A percentile compares a stretch with the other conserved stretches of the same genome.
Conservation (phyloP, 2,888 invertebrate species). For the Rhagonycha lutea region DNA sequence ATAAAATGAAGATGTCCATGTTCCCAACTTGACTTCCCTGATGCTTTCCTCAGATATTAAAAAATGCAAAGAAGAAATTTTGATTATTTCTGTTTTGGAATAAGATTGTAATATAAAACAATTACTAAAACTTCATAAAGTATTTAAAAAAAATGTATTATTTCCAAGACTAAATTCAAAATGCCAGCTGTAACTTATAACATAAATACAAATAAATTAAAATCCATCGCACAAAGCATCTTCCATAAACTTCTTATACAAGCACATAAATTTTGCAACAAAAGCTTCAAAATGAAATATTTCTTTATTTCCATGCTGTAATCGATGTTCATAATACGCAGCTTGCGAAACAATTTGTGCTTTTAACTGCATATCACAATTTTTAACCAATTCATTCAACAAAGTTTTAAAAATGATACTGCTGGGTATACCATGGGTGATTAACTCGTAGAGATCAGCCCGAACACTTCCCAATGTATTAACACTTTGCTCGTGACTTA, state of each 20-base stretch:
- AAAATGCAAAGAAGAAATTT: neutral
- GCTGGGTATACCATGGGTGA: constrained; percentile 91
- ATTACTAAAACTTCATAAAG: neutral
- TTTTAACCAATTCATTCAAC: constrained; percentile 80
- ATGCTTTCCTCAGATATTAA: no score
- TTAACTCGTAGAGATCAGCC: constrained; percentile 87
- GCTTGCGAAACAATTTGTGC: constrained; percentile 84
- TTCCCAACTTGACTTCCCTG: no score
- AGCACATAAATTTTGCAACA: constrained; percentile 93
- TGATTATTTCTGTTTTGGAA: neutral
- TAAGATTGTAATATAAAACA: no score
- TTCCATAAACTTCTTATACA: constrained; percentile 87
- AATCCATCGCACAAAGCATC: constrained; percentile 66
- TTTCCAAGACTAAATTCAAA: neutral
- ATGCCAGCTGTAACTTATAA: neutral
- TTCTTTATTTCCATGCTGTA: constrained; percentile 89
- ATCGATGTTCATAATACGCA: constrained; percentile 88
- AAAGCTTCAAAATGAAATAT: constrained; percentile 98
- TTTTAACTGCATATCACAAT: constrained; percentile 90
- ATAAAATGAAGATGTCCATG: no score
- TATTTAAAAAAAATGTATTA: neutral
- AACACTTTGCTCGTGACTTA: constrained; percentile 85
- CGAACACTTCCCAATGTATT: constrained; percentile 83
- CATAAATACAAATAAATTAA: constrained; percentile 39
- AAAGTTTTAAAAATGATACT: constrained; percentile 90